Conservation (phyloP, 2,113 vertebrate species). For the Ptilorrhoa leucosticta region DNA sequence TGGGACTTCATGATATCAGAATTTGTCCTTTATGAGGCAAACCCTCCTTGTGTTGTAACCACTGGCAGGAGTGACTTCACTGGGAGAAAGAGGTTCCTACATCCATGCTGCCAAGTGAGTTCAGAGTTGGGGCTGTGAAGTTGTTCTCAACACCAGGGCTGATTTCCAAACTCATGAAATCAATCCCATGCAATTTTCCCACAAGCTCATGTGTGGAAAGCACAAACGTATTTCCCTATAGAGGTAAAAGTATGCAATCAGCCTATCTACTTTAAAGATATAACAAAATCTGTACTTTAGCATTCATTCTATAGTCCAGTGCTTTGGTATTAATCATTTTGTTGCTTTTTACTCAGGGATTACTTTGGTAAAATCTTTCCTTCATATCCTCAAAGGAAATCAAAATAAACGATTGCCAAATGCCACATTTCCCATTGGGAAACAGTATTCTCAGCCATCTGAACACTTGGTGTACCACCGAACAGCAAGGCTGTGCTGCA, state of each 20-base stretch:
- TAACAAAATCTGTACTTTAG: neutral
- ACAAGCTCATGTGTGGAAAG: neutral
- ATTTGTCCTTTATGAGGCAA: neutral
- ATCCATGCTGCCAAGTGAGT: neutral
- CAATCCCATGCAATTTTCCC: constrained; percentile 16
- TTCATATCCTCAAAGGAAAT: constrained; percentile 32
- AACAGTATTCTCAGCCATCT: constrained; percentile 41
- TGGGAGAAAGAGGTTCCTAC: neutral
- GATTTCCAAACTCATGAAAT: constrained; percentile 44
- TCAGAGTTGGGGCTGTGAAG: neutral
- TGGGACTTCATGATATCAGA: neutral
- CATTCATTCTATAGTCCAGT: neutral
- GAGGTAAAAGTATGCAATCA: constrained; percentile 1
- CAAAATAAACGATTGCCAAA: neutral
- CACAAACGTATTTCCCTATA: neutral
- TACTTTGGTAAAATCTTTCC: constrained; percentile 9
- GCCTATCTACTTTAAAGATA: neutral
- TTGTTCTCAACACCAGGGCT: constrained; percentile 19
- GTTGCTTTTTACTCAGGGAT: neutral
- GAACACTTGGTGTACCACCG: constrained; percentile 27
- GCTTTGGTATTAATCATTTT: neutral
- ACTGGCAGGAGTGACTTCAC: neutral
- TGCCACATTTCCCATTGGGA: constrained; percentile 44
- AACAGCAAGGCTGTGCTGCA: constrained; percentile 7
- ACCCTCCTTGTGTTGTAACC: neutral